Percentiles rank a stretch among this genome's conserved stretches.
Evolutionary conservation across 2,797 vertebrate genomes (phyloP).

Genomic region (Rhinophrynus dorsalis): DNA sequence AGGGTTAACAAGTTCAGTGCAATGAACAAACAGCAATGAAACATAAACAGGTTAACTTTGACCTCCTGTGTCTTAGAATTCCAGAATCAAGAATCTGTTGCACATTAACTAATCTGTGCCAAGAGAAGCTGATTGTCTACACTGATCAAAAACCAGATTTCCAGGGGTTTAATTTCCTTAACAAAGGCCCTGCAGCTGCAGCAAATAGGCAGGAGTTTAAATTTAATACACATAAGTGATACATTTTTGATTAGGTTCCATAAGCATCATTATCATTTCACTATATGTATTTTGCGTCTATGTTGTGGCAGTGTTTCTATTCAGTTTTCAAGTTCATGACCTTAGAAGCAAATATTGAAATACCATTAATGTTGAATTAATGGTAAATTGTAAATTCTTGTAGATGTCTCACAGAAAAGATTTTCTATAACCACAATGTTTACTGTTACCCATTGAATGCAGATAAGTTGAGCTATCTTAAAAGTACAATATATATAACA

Average conservation of each 20-base stretch:
- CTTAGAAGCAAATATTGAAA: conserved; percentile 41
- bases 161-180: conserved; percentile 77
- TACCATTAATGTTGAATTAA: conserved; percentile 36
- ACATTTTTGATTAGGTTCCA: conserved; percentile 35
- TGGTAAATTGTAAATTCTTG: conserved; percentile 35
- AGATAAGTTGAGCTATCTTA: background rate
- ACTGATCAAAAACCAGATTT: conserved; percentile 80
- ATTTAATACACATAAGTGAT: conserved; percentile 61
- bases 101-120: conserved; percentile 76
- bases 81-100: conserved; percentile 62
- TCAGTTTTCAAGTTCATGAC: conserved; percentile 27
- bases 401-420: conserved; percentile 8
- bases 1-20: too few relatives aligned
- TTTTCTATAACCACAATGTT: conserved; percentile 17
- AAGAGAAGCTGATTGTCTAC: conserved; percentile 71
- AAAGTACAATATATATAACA: background rate
- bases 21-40: conserved; percentile 52
- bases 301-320: background rate
- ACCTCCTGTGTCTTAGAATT: conserved; percentile 52
- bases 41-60: conserved; percentile 54
- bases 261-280: conserved; percentile 27
- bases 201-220: conserved; percentile 67
- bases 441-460: conserved; percentile 11
- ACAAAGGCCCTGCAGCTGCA: conserved; percentile 73
- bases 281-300: background rate